Evolutionary conservation across 2,797 vertebrate species (phyloP), one percentile per base, ranked within the genome.

Genomic region (Corythornis leucogaster): DNA sequence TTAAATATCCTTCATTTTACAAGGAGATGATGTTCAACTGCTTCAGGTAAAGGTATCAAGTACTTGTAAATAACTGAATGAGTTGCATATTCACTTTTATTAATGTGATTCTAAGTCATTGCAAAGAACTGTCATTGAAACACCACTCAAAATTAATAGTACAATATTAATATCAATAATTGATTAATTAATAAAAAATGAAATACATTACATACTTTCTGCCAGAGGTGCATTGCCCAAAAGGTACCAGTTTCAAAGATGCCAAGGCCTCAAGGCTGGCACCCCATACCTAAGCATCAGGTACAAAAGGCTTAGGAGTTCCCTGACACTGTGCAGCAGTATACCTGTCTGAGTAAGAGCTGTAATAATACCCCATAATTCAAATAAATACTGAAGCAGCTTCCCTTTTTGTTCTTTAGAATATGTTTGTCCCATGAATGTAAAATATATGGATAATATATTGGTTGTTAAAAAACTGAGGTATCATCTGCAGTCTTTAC

Each of bases 251-350:
- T 85, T 92, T 46, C 54, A 85, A 94, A 85, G 33, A 42, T 28
- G 17, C 31, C 21, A 40, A 59, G 15, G 61, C 33, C 22, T 84
- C 33, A 45, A 24, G 42, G 19, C 50, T 87, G 35, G 19, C 15
- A 55, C 26, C 24, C 18, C 2, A 1, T 21, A 53, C 2, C 4
- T 4, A 1, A 57, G 19, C 21, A 24, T 66, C 51, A 69, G 20
- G 14, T 20, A 25, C 11, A 31, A 31, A 33, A 54, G n/a, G 6
- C 28, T 40, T 50, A 3, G 31, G 35, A 43, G 25, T 66, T n/a
- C 25, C 16, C 11, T 0, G 0, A 17, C 53, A 26, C 24, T 15
- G 22, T 50, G 30, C 33, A 40, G 15, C 3, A 1, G 2, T 42
- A 15, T 16, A 24, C 22, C 38, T 50, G 22, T 38, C 42, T 48